A percentile compares a stretch with the other conserved stretches of the same genome.
phyloP scores from a whole-genome alignment of 2,888 invertebrate genomes.

The Chrysolina haemoptera region DNA sequence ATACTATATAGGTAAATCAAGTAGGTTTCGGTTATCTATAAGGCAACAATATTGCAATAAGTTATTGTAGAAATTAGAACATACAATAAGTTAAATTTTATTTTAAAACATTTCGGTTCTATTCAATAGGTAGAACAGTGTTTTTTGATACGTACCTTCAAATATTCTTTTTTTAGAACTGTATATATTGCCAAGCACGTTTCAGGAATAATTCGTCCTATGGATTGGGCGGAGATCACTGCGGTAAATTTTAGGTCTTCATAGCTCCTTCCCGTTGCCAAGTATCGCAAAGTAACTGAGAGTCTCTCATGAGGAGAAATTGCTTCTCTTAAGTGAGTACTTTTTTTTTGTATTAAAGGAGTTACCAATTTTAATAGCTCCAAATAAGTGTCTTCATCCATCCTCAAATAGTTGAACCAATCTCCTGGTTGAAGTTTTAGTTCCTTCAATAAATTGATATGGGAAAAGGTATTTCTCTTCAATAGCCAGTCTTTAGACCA shows the following conservation, averaged over 20 bases:
- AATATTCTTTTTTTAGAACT: no score
- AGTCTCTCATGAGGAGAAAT: slow-evolving; percentile 51
- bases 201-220: slow-evolving; percentile 50
- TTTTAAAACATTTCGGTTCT: no score
- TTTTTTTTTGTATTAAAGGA: slow-evolving; percentile 48
- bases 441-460: no score
- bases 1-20: slow-evolving; percentile 11
- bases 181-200: slow-evolving; percentile 45
- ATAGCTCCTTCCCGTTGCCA: slow-evolving; percentile 47
- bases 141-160: no score
- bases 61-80: background rate
- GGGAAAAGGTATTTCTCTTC: no score
- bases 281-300: slow-evolving; percentile 42
- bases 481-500: no score
- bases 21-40: no score
- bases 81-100: no score
- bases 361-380: slow-evolving; percentile 49
- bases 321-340: slow-evolving; percentile 48
- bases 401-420: slow-evolving; percentile 52
- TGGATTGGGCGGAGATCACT: slow-evolving; percentile 48
- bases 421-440: slow-evolving; percentile 35
- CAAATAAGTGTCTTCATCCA: slow-evolving; percentile 50
- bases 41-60: no score
- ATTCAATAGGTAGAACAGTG: no score
- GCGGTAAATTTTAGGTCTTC: no score